Base-by-base conservation (phyloP, 2,113 vertebrate species). In the Hippolais icterina region DNA sequence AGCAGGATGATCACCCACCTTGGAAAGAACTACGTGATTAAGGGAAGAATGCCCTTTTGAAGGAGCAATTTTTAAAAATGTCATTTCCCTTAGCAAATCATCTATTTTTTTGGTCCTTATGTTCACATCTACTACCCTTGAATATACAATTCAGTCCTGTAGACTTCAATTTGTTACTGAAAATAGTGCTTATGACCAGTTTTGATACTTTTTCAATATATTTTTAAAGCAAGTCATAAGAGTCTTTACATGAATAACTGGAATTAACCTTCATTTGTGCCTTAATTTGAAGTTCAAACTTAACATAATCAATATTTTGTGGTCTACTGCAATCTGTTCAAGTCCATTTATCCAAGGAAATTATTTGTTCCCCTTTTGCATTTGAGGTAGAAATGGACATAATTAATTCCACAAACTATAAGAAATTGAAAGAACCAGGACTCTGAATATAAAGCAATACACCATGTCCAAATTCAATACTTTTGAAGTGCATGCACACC, bases 221-320 rank as follows among this genome's bases (percentile, higher is more conserved):
- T 95, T 91, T 92, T 89, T 31, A 81, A 87, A 87, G 72, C 56
- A 70, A 94, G 93, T 93, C 24, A 20, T 65, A 63, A 78, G 71
- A 77, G 21, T 77, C 46, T 75, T 83, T 78, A 74, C 33, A 54
- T 59, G 80, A 86, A 78, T 49, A 93, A 81, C 72, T 31, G 68
- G 93, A 93, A 96, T 95, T 96, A 96, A 92, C 95, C 95, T 96
- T 97, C 89, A 94, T 93, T 96, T 95, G 60, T 69, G 91, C 91
- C 86, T 89, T 97, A 93, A 94, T 95, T 94, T 96, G 94, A 97
- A 95, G 93, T 96, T 97, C 93, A 96, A 31, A 86, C 47, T 96
- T 97, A 92, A 90, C 93, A 92, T 95, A 97, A 96, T 96, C 95
- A 88, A 97, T 97, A 89, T 74, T 90, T 90, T 78, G 93, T 92